Evolutionary conservation across 2,888 invertebrate species (phyloP), one percentile per base, ranked within the genome.

Genomic region (Plebejus melissa): DNA sequence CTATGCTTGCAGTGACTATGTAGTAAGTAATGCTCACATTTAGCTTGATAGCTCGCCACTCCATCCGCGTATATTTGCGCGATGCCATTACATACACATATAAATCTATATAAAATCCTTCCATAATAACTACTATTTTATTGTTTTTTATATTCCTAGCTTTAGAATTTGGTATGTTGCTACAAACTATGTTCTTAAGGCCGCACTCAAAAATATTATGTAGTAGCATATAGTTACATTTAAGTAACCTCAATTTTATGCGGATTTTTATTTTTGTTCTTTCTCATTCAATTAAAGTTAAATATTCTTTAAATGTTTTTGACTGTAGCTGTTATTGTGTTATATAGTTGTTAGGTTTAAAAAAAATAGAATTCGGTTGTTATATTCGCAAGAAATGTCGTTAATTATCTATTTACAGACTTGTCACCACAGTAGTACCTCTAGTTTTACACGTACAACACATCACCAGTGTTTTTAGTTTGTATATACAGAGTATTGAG

Each of bases 51-150:
- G 77, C 79, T 77, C 79, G 74, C 76, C 79, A 76, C 75, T 79
- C 79, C 80, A 79, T 79, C 78, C 79, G 76, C 75, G 79, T 77
- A 77, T 79, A 79, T 79, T 80, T 80, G 78, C 75, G 79, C 75
- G 79, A 77, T 76, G 79, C 79, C 79, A 79, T 80, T 80, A 80
- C 79, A 76, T 79, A 79, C 76, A 79, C 72, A 72, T 32, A 72
- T 54, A 72, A 72, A 72, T 54, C 72, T 72, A 72, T 72, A 72
- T 72, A 72, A 72, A 71, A 71, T 22, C 71, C 22, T 71, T 70
- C 41, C 38, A 70, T 70, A 69, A 16, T 38, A 75, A 76, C 77
- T 22, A 22, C 22, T 22, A 60, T 74, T 65, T n/a, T 41, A 22
- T 69, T 22, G n/a, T 22, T 70, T 32, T 16, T 65, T 5, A 22